Evolutionary conservation across 2,888 invertebrate genomes (phyloP), one percentile per base, ranked within the genome.

Genomic region (Eurytoma adleriae): DNA sequence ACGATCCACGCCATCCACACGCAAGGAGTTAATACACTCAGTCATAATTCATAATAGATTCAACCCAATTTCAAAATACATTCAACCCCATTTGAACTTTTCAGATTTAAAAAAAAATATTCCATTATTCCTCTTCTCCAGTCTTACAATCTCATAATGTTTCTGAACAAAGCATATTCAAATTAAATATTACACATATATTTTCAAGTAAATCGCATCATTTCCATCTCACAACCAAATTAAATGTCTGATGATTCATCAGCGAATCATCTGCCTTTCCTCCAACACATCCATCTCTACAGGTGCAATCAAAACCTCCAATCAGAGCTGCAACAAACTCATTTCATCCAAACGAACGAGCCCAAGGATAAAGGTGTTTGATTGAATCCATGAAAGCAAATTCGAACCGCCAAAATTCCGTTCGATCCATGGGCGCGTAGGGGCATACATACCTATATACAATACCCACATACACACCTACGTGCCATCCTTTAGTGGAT

Each of bases 1-100:
- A 82, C 80, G 80, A 80, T 78, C 69, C 82, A 72, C 78, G 82
- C 82, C 82, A 82, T 70, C 82, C 82, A 82, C 82, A 82, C 82
- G 78, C 82, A 80, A 82, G 82, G 82, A 82, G 82, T 82, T 82
- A 82, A 82, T 75, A 30, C 79, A 77, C 73, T 79, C 79, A 82
- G 61, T 70, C 82, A 82, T 70, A 70, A 81, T 78, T 81, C 81
- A 81, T 76, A 76, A 81, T 64, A 79, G 72, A 77, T 76, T 82
- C 82, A 79, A 70, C 30, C 73, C 79, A 77, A 77, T 18, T 77
- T 50, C 68, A 67, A 56, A 77, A 16, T 61, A 40, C 64, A 40
- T 40, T 18, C 16, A 40, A 18, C 59, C 59, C 64, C 59, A 67
- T 48, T 40, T 40, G 40, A 40, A 40, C 40, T 40, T 40, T 40